These are phyloP conservation scores for Lophochroa leadbeateri DNA, from an alignment of 2,113 vertebrate genomes.

Conservation along the genomic window DNA sequence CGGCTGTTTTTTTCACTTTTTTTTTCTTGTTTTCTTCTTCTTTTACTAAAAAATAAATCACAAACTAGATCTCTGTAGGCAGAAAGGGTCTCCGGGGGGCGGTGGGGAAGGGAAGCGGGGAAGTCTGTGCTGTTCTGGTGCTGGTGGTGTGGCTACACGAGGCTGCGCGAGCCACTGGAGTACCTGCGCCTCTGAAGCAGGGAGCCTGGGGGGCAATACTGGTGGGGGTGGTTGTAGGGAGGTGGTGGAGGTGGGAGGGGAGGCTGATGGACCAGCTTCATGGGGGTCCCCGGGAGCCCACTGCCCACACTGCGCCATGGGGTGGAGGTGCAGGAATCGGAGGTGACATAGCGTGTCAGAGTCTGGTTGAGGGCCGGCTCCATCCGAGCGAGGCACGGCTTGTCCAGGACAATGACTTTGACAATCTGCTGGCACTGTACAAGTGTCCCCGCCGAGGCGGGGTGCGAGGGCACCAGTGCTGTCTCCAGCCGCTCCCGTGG, in stretches of 20 bases:
- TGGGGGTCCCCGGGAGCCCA: constrained; percentile 76
- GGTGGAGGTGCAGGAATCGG: constrained; percentile 89
- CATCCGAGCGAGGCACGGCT: constrained; percentile 91
- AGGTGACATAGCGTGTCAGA: constrained; percentile 90
- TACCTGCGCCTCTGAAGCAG: constrained; percentile 91
- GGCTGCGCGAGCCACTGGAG: constrained; percentile 92
- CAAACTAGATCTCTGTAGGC: constrained; percentile 75
- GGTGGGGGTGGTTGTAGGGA: constrained; percentile 96
- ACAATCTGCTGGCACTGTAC: constrained; percentile 99
- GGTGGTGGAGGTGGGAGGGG: constrained; percentile 93
- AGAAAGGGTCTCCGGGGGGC: constrained; percentile 46
- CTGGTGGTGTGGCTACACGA: constrained; percentile 82
- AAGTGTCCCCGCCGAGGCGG: constrained; percentile 89
- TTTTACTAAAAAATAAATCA: constrained; percentile 77
- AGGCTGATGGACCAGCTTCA: constrained; percentile 85
- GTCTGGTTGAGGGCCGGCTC: constrained; percentile 94
- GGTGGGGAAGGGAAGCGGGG: not conserved
- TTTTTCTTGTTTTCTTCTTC: constrained; percentile 17
- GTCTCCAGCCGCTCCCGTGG: constrained; percentile 80
- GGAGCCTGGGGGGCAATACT: constrained; percentile 92
- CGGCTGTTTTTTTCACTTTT: not conserved
- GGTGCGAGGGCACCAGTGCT: constrained; percentile 79
- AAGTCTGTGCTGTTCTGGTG: constrained; percentile 70
- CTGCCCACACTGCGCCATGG: constrained; percentile 79
- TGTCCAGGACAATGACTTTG: constrained; percentile 99